Base-by-base conservation (phyloP, 2,113 vertebrate genomes). In the Chaenogobius annularis region DNA sequence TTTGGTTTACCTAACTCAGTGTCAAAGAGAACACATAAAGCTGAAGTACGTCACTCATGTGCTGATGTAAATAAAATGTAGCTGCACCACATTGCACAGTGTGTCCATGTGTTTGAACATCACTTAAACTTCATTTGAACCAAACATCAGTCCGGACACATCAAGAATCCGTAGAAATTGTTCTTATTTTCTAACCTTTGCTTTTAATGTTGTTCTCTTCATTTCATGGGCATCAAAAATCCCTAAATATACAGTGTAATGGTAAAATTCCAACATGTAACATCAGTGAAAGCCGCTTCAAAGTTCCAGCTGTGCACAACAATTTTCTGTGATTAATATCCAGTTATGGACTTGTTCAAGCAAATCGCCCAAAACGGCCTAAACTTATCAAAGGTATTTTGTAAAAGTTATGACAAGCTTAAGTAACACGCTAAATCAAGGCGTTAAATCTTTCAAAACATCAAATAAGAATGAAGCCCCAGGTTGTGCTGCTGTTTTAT, bases 361-460 rank as follows among this genome's bases (percentile, higher is more conserved):
- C 81, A 76, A 72, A 69, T 77, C 69, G 43, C 69, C 22, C 12
- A 56, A 55, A 1, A 3, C 46, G 61, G 69, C 0, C 52, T 31
- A 68, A 66, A 3, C 44, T 73, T 66, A 62, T 50, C 10, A 10
- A 31, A 12, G 15, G 22, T 0, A 59, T 68, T 65, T 73, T 10
- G 10, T 2, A 56, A 26, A 48, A 74, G 40, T 37, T 66, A 43
- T 43, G 47, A 64, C 63, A 17, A 0, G 47, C 14, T 17, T 37
- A 11, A 23, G 69, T 48, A 23, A 61, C 26, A 37, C 1, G 8
- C 8, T 58, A 23, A 58, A 31, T 37, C 61, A 63, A 10, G 10
- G 10, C 5, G 15, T 35, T 17, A 35, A 61, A 63, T 63, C 19
- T 40, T n/a, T 17, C 19, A 35, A 59, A 63, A 63, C 10, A 63